These are phyloP conservation scores for Rhea pennata DNA, from an alignment of 2,113 vertebrate species.

Conservation along the genomic window DNA sequence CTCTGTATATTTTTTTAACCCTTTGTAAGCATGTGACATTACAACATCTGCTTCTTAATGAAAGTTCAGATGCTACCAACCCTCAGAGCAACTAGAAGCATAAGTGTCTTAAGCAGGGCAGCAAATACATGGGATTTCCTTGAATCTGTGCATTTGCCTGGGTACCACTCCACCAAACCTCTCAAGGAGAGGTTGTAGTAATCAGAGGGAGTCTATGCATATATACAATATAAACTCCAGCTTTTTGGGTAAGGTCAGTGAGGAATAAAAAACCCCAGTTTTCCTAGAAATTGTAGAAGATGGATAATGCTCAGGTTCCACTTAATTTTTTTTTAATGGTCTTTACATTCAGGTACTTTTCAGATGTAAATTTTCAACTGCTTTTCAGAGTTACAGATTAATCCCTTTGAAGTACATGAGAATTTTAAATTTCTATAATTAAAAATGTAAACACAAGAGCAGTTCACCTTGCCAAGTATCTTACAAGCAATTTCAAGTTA, in stretches of 20 bases:
- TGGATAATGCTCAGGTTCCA: background rate
- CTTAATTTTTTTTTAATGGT: background rate
- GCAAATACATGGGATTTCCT: background rate
- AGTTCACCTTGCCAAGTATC: background rate
- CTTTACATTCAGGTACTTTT: background rate
- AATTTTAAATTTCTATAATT: background rate
- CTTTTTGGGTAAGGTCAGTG: background rate
- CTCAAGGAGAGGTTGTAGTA: background rate
- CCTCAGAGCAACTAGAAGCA: background rate
- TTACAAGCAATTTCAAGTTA: background rate
- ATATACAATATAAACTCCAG: accelerated
- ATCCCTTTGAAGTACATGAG: background rate
- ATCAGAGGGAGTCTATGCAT: background rate
- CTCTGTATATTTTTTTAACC: background rate
- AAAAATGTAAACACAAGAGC: background rate
- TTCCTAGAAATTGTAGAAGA: background rate
- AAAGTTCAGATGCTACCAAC: background rate
- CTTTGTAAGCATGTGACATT: background rate
- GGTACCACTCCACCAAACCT: background rate
- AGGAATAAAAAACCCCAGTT: background rate
- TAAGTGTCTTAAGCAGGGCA: background rate
- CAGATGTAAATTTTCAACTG: background rate
- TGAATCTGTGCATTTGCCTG: background rate
- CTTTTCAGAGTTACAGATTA: background rate
- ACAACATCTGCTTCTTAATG: background rate